Percentiles rank a stretch among this genome's conserved stretches.
Conservation (phyloP, 2,113 vertebrate species). For the Hyperoodon ampullatus region DNA sequence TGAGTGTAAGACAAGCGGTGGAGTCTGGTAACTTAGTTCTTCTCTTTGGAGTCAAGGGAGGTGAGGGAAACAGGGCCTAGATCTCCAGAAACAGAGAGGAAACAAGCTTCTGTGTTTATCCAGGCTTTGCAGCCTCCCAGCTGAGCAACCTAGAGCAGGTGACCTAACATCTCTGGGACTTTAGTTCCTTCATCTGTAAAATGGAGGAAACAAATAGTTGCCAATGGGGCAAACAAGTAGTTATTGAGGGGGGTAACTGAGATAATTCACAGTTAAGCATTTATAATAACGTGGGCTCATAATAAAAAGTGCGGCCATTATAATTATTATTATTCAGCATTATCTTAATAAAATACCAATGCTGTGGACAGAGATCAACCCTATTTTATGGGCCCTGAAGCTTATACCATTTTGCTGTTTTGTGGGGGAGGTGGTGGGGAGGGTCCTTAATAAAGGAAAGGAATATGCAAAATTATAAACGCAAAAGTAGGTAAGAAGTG, state of each 20-base stretch:
- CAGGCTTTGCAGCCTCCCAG: not conserved
- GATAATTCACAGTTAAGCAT: not conserved
- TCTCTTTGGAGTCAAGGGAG: not conserved
- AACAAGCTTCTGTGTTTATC: not conserved
- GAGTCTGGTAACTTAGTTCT: not conserved
- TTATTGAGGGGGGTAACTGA: not conserved
- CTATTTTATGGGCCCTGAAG: not conserved
- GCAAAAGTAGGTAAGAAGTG: not conserved
- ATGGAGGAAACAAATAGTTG: not conserved
- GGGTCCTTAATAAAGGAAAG: not conserved
- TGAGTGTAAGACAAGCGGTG: not conserved
- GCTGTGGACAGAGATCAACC: not conserved
- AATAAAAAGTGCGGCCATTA: not conserved
- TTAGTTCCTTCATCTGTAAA: not conserved
- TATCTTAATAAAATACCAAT: not conserved
- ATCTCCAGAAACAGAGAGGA: not conserved
- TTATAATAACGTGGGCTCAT: fast-evolving
- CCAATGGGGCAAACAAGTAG: not conserved
- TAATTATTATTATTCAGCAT: not conserved
- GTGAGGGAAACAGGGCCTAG: not conserved
- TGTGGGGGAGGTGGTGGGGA: fast-evolving
- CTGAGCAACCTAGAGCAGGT: not conserved
- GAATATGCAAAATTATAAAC: not conserved
- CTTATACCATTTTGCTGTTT: not conserved
- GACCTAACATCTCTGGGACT: not conserved